Percentiles rank a stretch among this genome's conserved stretches.
Evolutionary conservation across 2,113 vertebrate genomes (phyloP).

Genomic region (Cyprinus carpio): DNA sequence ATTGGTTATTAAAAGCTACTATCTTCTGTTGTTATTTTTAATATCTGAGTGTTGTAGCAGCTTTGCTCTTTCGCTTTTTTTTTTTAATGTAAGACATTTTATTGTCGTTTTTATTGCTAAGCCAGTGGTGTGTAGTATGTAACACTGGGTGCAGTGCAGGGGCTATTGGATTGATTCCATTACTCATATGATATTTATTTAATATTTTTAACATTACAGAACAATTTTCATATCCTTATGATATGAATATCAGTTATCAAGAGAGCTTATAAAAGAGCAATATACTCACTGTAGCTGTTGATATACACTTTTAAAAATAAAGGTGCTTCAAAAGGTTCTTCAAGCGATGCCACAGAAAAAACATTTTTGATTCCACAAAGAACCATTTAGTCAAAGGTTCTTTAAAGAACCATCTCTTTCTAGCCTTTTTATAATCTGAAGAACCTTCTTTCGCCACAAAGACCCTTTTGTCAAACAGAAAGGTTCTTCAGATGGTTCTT

Average conservation of each 20-base stretch:
- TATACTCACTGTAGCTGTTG: slow-evolving; percentile 11
- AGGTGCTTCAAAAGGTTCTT: too few species aligned
- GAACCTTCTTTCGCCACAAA: too few species aligned
- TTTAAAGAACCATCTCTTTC: too few species aligned
- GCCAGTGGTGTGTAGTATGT: neutral
- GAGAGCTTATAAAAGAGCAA: slow-evolving; percentile 7
- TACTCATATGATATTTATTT: slow-evolving; percentile 7
- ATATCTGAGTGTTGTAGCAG: neutral
- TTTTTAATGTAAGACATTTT: neutral
- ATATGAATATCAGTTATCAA: slow-evolving; percentile 32
- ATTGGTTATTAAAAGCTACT: neutral
- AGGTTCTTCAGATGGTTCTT: too few species aligned
- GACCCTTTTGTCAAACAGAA: too few species aligned
- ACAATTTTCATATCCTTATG: neutral
- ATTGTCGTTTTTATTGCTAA: neutral
- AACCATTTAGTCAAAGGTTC: too few species aligned
- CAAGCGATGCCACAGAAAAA: too few species aligned
- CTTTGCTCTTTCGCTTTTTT: neutral
- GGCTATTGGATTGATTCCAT: neutral
- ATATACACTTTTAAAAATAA: too few species aligned
- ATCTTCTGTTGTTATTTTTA: neutral
- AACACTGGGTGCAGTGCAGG: neutral
- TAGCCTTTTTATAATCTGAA: too few species aligned
- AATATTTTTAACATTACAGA: slow-evolving; percentile 9
- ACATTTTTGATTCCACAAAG: too few species aligned